phyloP scores from a whole-genome alignment of 2,797 vertebrate genomes.

The Chiroxiphia lanceolata region DNA sequence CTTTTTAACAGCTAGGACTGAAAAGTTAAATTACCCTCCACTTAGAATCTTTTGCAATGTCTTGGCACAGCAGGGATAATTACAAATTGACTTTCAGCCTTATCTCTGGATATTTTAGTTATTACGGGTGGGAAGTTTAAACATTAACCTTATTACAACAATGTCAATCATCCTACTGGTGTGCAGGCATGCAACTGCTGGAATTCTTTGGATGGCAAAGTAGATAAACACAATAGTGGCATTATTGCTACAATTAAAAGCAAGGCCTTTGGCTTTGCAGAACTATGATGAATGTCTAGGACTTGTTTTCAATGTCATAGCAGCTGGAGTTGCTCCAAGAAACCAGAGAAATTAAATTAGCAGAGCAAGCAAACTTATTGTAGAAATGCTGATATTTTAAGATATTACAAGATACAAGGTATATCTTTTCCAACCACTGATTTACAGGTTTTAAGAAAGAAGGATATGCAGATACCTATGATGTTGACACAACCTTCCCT shows the following conservation, averaged over 20 bases:
- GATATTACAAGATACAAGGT: background rate
- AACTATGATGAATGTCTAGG: background rate
- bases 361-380: background rate
- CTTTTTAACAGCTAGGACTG: background rate
- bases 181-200: constrained; percentile 39
- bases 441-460: background rate
- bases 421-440: background rate
- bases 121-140: constrained; percentile 56
- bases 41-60: constrained; percentile 46
- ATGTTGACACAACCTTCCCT: background rate
- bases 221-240: constrained; percentile 36
- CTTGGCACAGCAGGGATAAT: constrained; percentile 49
- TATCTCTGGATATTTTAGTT: constrained; percentile 65
- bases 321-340: background rate
- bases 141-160: constrained; percentile 66
- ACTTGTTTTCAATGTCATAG: background rate
- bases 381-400: background rate
- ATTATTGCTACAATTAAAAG: constrained; percentile 4
- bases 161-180: constrained; percentile 51
- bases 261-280: background rate
- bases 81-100: constrained; percentile 61
- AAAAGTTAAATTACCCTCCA: constrained; percentile 40
- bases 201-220: constrained; percentile 46
- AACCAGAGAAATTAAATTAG: background rate
- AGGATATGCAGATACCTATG: background rate